Evolutionary conservation across 2,113 vertebrate genomes (phyloP), one percentile per base, ranked within the genome.

Genomic region (Isurus oxyrinchus): DNA sequence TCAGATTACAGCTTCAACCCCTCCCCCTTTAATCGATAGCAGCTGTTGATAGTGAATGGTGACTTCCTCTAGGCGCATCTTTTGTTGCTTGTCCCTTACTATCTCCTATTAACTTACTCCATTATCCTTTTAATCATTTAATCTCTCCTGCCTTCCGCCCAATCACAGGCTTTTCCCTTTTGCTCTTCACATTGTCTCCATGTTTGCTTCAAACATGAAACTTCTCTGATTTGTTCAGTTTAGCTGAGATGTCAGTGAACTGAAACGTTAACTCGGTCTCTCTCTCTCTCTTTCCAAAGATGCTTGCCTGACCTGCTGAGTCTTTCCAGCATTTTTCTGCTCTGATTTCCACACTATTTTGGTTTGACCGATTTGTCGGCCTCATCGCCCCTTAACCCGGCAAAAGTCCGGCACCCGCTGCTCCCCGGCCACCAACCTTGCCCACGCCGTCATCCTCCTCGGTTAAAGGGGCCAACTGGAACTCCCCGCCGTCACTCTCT

Each of bases 401-500:
- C 27, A 72, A 27, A 31, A 2, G 35, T 10, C 25, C 2, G 35
- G 5, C 8, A 76, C 27, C 11, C 53, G 0, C 44, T 31, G 23
- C 10, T 3, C 25, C 0, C 8, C 25, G 49, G 49, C 49, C 25
- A 55, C 86, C 55, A n/a, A 66, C 86, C 84, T 8, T 97, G 97
- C 96, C 81, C 2, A 57, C 16, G 8, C 97, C 98, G 1, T 96
- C 96, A 69, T 97, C 97, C 95, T 98, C 98, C 96, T 98, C 97
- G 86, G 97, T 97, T 0, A 97, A 96, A 97, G 97, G 97, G 35
- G 97, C 97, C 59, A 98, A 63, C 57, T 98, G 97, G 31, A 98
- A 98, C 69, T 98, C 98, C 96, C 97, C 98, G 14, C 96, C 96
- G 96, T 98, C 98, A 13, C 97, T 98, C 44, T 98, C 98, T 0